These are phyloP conservation scores for Ambastaia sidthimunki DNA, from an alignment of 2,797 vertebrate species.

Conservation along the genomic window DNA sequence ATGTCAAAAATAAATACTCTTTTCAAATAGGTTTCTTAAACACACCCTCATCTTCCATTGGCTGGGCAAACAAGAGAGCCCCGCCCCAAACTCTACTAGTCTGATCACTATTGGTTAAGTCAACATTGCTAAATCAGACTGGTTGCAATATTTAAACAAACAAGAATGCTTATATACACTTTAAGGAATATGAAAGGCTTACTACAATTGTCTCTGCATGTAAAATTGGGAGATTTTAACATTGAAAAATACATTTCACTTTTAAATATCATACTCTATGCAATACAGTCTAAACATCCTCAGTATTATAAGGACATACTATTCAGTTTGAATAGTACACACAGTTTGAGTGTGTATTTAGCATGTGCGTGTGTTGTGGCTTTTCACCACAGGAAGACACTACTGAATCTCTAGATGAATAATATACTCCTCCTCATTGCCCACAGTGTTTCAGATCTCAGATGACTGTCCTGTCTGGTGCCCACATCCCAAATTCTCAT, in stretches of 20 bases:
- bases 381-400: background rate
- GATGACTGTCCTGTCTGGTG: slow-evolving; percentile 51
- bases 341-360: background rate
- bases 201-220: background rate
- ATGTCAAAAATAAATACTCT: background rate
- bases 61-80: too few species aligned
- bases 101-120: too few species aligned
- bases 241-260: background rate
- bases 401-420: background rate
- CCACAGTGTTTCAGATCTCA: slow-evolving; percentile 29
- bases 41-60: background rate
- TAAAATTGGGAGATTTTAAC: background rate
- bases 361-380: background rate
- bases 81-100: too few species aligned
- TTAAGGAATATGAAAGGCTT: background rate
- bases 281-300: background rate
- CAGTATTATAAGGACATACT: background rate
- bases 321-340: too few species aligned
- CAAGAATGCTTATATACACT: too few species aligned
- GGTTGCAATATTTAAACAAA: too few species aligned
- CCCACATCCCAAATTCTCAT: slow-evolving; percentile 53
- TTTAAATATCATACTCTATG: background rate
- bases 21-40: background rate
- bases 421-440: background rate
- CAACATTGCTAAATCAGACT: too few species aligned